Evolutionary conservation across 1,140 invertebrate species (phyloP).

Genomic region (Drepana arcuata): DNA sequence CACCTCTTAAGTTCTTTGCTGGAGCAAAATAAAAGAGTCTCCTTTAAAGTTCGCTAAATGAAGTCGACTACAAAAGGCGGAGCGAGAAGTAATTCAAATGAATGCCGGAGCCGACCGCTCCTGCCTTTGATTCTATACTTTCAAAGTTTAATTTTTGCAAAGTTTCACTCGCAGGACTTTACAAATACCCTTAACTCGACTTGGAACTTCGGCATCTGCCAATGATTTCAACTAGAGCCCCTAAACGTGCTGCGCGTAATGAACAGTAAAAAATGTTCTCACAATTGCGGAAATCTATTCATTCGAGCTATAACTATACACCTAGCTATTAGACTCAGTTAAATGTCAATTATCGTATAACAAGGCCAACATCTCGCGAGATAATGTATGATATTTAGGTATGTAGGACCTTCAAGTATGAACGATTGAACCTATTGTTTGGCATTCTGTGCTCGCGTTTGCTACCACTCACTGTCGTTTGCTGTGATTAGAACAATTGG

Average conservation of each 20-base stretch:
- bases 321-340: too few relatives aligned
- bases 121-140: slow-evolving; percentile 54
- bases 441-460: slow-evolving; percentile 24
- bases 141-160: slow-evolving; percentile 61
- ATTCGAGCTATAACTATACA: too few relatives aligned
- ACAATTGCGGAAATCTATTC: too few relatives aligned
- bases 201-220: slow-evolving; percentile 31
- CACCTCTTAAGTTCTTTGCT: slow-evolving; percentile 59
- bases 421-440: slow-evolving; percentile 20
- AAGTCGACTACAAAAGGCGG: slow-evolving; percentile 67
- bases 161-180: slow-evolving; percentile 46
- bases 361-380: slow-evolving; percentile 18
- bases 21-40: slow-evolving; percentile 53
- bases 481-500: slow-evolving; percentile 14
- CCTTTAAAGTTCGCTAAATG: slow-evolving; percentile 66
- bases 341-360: too few relatives aligned
- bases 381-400: slow-evolving; percentile 20
- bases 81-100: slow-evolving; percentile 58
- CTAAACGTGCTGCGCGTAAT: too few relatives aligned
- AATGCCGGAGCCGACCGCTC: slow-evolving; percentile 39
- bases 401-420: slow-evolving; percentile 16
- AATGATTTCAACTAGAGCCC: slow-evolving; percentile 19
- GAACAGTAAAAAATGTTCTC: too few relatives aligned
- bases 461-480: slow-evolving; percentile 22
- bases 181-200: slow-evolving; percentile 38